These are phyloP conservation scores for Onychomys torridus DNA, from an alignment of 2,797 vertebrate genomes.

Conservation along the genomic window DNA sequence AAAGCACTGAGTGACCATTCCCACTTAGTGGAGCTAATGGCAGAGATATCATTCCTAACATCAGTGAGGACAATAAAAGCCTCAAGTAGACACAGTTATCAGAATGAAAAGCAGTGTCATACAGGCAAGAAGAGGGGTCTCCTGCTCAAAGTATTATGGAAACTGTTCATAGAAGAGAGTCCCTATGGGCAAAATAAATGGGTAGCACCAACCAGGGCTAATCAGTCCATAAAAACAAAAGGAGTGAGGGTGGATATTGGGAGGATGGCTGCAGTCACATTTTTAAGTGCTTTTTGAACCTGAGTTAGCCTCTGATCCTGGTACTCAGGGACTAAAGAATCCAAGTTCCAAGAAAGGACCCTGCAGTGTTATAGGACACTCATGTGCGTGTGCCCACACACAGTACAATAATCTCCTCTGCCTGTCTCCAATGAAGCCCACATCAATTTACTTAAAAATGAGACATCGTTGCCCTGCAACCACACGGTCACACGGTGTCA, in stretches of 20 bases:
- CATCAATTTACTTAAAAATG: background rate
- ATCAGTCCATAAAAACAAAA: conserved; percentile 23
- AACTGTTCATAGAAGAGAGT: background rate
- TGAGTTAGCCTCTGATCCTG: background rate
- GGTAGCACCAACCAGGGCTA: background rate
- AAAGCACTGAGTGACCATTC: background rate
- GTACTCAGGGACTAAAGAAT: background rate
- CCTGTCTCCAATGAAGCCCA: background rate
- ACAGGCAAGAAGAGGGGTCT: background rate
- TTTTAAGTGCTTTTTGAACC: background rate
- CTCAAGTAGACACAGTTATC: background rate
- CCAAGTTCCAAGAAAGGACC: background rate
- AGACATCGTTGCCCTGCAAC: background rate
- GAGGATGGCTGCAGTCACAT: background rate
- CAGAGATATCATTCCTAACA: background rate
- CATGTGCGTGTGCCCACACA: background rate
- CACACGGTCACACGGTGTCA: background rate
- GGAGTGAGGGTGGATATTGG: background rate
- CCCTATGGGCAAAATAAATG: background rate
- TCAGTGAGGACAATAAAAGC: background rate
- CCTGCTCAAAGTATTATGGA: background rate
- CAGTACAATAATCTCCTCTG: background rate
- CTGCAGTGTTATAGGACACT: background rate
- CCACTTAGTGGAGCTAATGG: background rate
- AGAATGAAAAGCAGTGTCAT: background rate